Evolutionary conservation across 92 coral and sea anemone species (phyloP), one percentile per base, ranked within the genome.

Genomic region (Paramuricea clavata): DNA sequence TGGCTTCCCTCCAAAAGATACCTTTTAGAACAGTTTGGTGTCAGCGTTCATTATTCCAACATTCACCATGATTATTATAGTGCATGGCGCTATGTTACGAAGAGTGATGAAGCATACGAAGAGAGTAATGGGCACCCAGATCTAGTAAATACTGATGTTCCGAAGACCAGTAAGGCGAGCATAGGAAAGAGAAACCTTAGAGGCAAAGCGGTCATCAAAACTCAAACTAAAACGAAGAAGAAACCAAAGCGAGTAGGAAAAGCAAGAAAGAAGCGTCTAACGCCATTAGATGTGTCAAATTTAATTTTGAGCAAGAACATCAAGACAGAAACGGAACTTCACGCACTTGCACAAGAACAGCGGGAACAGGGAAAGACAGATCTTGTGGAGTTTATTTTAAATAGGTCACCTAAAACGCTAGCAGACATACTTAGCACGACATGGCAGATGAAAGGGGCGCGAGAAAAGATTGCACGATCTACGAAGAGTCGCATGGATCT

Each of bases 101-200:
- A 91, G 79, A 44, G 44, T 22, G 90, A 91, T 60, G 39, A 5
- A 8, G 22, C 56, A 23, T 87, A 25, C 59, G 59, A n/a, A 1
- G 71, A 91, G 61, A 91, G 94, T 25, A 83, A 70, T 6, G 82
- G 85, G n/a, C 90, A 91, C 30, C 92, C 92, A 27, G 92, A 88
- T 87, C 87, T 87, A 5, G 31, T 10, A 25, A 88, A 82, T 70
- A 19, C 33, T 15, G 30, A 47, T 4, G 65, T 73, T 12, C 91
- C 87, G 16, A 21, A 39, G 69, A 88, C 87, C 54, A 81, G 67
- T 27, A 32, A 74, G 0, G 91, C 91, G 23, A 82, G 91, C 73
- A 23, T 26, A 17, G 25, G 17, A 57, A 59, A 65, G 72, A 30
- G 7, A 27, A 56, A 75, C 34, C 27, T 22, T 61, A 50, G 59